Evolutionary conservation across 1,140 invertebrate genomes (phyloP).

Genomic region (Calosoma granatense): DNA sequence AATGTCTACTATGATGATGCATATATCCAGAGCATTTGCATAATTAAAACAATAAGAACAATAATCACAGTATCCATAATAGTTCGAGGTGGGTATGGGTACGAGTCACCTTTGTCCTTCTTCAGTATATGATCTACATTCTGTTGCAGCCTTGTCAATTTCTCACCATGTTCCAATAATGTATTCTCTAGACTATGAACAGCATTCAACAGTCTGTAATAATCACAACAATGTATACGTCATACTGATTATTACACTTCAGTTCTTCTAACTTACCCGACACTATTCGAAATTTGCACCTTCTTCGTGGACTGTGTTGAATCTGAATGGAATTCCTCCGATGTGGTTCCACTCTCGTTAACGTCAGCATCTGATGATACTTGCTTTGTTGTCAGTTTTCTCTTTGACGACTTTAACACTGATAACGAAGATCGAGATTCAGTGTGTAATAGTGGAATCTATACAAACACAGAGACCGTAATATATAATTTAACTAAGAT

Average conservation of each 20-base stretch:
- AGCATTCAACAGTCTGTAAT: slow-evolving; percentile 25
- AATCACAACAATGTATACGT: slow-evolving; percentile 3
- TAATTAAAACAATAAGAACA: background rate
- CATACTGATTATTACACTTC: background rate
- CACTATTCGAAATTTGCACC: slow-evolving; percentile 16
- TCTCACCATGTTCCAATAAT: slow-evolving; percentile 24
- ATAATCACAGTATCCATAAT: background rate
- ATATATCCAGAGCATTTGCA: background rate
- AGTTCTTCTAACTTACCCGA: slow-evolving; percentile 17
- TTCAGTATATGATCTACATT: slow-evolving; percentile 13
- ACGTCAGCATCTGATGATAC: slow-evolving; percentile 30
- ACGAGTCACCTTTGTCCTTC: background rate
- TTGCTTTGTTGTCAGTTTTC: slow-evolving; percentile 28
- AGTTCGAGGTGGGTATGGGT: background rate
- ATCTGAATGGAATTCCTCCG: slow-evolving; percentile 32
- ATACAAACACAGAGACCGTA: background rate
- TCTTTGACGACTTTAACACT: slow-evolving; percentile 21
- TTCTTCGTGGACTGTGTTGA: slow-evolving; percentile 29
- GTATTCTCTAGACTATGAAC: slow-evolving; percentile 26
- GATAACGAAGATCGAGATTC: background rate
- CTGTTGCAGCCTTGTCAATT: slow-evolving; percentile 23
- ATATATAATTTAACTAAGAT: background rate
- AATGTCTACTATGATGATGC: slow-evolving; percentile 4
- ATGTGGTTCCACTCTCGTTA: slow-evolving; percentile 26
- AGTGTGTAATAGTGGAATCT: background rate